These are phyloP conservation scores for Alligator mississippiensis DNA, from an alignment of 2,113 vertebrate species.

Conservation along the genomic window DNA sequence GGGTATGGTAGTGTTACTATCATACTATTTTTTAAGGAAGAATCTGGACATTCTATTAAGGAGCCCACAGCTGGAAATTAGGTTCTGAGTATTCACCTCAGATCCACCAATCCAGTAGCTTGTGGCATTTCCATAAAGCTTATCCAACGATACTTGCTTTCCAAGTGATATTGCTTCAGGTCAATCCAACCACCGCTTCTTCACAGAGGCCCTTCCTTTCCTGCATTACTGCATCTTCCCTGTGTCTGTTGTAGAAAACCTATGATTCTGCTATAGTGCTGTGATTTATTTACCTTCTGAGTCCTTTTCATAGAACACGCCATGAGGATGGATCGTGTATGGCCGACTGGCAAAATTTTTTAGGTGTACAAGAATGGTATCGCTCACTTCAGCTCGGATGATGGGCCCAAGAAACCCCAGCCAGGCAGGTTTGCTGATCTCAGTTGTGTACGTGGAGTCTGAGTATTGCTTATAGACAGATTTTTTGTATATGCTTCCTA, in stretches of 20 bases:
- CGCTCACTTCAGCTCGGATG: conserved; percentile 87
- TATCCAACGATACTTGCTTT: not conserved
- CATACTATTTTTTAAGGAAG: not conserved
- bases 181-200: not conserved
- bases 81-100: not conserved
- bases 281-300: conserved; percentile 79
- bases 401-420: conserved; percentile 90
- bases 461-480: conserved; percentile 89
- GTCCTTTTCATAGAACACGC: conserved; percentile 82
- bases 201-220: not conserved
- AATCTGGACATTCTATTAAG: not conserved
- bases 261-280: not conserved
- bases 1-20: not conserved
- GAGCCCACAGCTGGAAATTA: not conserved
- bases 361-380: conserved; percentile 85
- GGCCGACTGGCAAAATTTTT: conserved; percentile 85
- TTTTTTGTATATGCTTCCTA: conserved; percentile 87
- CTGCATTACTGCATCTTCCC: too few relatives aligned
- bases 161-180: not conserved
- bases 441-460: conserved; percentile 80
- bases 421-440: conserved; percentile 85
- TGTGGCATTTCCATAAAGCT: not conserved
- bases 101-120: not conserved
- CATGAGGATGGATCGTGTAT: conserved; percentile 84
- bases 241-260: not conserved